Percentiles rank a stretch among this genome's conserved stretches.
Evolutionary conservation across 1,140 invertebrate species (phyloP).

Genomic region (Brachionus asplanchnoidis): DNA sequence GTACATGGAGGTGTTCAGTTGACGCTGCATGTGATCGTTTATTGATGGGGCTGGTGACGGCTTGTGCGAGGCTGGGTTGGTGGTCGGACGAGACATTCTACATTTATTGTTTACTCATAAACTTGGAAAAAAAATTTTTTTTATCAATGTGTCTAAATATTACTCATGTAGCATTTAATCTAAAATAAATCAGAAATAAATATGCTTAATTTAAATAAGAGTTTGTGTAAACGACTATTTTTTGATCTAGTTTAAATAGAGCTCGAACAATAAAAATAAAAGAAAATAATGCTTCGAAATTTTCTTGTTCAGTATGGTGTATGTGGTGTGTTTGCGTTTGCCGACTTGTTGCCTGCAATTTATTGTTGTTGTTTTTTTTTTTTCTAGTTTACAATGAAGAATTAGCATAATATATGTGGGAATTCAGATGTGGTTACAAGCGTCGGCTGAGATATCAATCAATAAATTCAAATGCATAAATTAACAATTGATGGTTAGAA

Average conservation of each 20-base stretch:
- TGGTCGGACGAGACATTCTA: slow-evolving; percentile 6
- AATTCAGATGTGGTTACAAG: neutral
- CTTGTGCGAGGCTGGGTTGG: neutral
- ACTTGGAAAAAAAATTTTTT: neutral
- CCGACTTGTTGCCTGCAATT: neutral
- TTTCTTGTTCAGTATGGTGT: neutral
- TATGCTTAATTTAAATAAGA: neutral
- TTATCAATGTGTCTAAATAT: neutral
- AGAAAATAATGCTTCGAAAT: neutral
- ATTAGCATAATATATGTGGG: neutral
- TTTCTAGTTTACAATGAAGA: neutral
- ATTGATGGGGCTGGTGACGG: neutral
- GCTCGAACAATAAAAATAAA: neutral
- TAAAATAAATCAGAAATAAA: neutral
- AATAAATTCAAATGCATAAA: neutral
- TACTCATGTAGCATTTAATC: neutral
- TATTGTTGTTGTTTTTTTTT: neutral
- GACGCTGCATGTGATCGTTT: neutral
- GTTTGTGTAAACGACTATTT: neutral
- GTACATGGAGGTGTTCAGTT: neutral
- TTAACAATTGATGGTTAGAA: neutral
- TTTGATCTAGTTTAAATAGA: neutral
- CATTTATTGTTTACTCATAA: neutral
- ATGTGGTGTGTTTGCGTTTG: neutral
- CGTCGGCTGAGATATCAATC: neutral